A percentile compares a stretch with the other conserved stretches of the same genome.
Conservation (phyloP, 1,140 invertebrate genomes). For the Ceratina calcarata region DNA sequence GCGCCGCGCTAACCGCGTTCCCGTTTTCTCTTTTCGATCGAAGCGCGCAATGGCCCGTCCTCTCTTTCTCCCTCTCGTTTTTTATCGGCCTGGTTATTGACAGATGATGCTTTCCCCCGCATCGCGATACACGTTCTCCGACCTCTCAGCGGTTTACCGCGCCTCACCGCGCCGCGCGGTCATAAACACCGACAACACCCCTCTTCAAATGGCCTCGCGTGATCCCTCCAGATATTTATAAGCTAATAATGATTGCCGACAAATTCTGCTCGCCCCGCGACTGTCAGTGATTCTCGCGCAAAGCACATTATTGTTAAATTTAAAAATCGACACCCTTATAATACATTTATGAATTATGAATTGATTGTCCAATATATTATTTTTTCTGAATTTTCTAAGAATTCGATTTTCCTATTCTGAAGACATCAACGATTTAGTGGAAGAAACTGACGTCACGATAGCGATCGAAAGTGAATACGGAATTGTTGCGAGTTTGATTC, state of each 20-base stretch:
- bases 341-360: too few species aligned
- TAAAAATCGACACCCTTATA: too few species aligned
- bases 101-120: conserved; percentile 63
- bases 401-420: too few species aligned
- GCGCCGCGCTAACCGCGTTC: conserved; percentile 6
- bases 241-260: conserved; percentile 15
- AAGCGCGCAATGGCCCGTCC: neutral
- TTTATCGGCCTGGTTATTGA: conserved; percentile 67
- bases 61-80: conserved; percentile 7
- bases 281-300: too few species aligned
- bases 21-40: conserved; percentile 1
- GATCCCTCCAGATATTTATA: conserved; percentile 16
- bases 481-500: conserved; percentile 31
- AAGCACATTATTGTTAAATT: too few species aligned
- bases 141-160: conserved; percentile 59
- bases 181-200: conserved; percentile 56
- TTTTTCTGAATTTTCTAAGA: too few species aligned
- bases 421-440: too few species aligned
- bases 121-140: conserved; percentile 49
- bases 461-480: neutral
- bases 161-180: conserved; percentile 21
- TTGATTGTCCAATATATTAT: too few species aligned
- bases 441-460: neutral
- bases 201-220: conserved; percentile 41
- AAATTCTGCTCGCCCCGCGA: neutral